Conservation (phyloP, 2,113 vertebrate genomes). For the Pogona vitticeps region DNA sequence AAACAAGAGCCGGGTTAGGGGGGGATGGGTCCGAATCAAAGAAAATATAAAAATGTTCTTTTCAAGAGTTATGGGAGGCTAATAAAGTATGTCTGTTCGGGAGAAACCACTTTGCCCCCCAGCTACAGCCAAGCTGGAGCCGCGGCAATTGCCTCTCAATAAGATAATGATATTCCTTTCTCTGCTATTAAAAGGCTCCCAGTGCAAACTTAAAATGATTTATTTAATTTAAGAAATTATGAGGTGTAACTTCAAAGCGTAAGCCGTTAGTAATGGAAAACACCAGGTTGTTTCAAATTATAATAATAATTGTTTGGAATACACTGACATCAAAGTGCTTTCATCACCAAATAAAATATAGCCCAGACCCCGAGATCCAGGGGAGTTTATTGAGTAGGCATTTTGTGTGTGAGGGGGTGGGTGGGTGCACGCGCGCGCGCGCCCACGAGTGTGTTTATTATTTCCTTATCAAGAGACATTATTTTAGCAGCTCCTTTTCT, state of each 20-base stretch:
- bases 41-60: slow-evolving; percentile 86
- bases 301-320: slow-evolving; percentile 89
- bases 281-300: slow-evolving; percentile 89
- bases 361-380: slow-evolving; percentile 76
- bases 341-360: slow-evolving; percentile 83
- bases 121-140: slow-evolving; percentile 88
- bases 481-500: slow-evolving; percentile 75
- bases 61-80: slow-evolving; percentile 88
- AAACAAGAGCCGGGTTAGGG: slow-evolving; percentile 83
- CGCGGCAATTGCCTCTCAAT: slow-evolving; percentile 88
- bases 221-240: slow-evolving; percentile 91
- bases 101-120: slow-evolving; percentile 81
- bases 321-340: slow-evolving; percentile 86
- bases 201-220: slow-evolving; percentile 91
- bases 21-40: slow-evolving; percentile 81
- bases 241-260: slow-evolving; percentile 89
- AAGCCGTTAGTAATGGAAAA: slow-evolving; percentile 88
- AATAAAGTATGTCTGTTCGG: slow-evolving; percentile 88
- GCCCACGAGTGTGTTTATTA: slow-evolving; percentile 70
- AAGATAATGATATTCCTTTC: slow-evolving; percentile 92
- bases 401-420: slow-evolving; percentile 18
- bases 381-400: slow-evolving; percentile 74
- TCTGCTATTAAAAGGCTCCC: slow-evolving; percentile 89
- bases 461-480: slow-evolving; percentile 77
- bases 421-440: slow-evolving; percentile 7